These are phyloP conservation scores for Caenorhabditis japonica DNA, from an alignment of 2,888 invertebrate genomes.

Conservation along the genomic window DNA sequence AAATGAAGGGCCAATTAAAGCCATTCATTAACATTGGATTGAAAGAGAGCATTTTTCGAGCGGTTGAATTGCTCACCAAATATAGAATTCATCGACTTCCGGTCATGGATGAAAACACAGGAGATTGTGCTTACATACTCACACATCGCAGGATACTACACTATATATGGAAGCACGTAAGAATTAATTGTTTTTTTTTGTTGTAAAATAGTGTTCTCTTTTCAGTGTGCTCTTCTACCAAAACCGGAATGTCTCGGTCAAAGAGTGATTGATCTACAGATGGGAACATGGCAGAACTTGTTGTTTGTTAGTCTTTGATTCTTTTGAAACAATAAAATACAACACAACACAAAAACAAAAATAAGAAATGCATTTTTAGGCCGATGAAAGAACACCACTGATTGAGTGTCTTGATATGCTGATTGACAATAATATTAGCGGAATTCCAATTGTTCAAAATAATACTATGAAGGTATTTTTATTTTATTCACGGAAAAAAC, in stretches of 20 bases:
- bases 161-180: constrained; percentile 58
- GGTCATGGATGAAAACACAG: constrained; percentile 57
- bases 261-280: constrained; percentile 41
- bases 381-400: constrained; percentile 50
- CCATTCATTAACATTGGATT: constrained; percentile 56
- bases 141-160: constrained; percentile 60
- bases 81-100: constrained; percentile 60
- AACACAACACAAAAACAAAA: not conserved
- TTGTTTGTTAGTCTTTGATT: constrained; percentile 42
- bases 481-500: not conserved
- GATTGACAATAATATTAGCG: constrained; percentile 59
- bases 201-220: not conserved
- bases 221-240: constrained; percentile 55
- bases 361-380: constrained; percentile 30
- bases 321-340: constrained; percentile 1
- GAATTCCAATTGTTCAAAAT: constrained; percentile 56
- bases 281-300: constrained; percentile 58
- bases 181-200: not conserved
- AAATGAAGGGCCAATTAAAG: constrained; percentile 52
- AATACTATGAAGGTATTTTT: constrained; percentile 43
- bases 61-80: constrained; percentile 46
- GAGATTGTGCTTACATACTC: constrained; percentile 63
- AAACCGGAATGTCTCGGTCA: constrained; percentile 51
- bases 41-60: constrained; percentile 57
- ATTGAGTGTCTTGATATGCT: constrained; percentile 60